Evolutionary conservation across 2,797 vertebrate species (phyloP).

Genomic region (Prunella strophiata): DNA sequence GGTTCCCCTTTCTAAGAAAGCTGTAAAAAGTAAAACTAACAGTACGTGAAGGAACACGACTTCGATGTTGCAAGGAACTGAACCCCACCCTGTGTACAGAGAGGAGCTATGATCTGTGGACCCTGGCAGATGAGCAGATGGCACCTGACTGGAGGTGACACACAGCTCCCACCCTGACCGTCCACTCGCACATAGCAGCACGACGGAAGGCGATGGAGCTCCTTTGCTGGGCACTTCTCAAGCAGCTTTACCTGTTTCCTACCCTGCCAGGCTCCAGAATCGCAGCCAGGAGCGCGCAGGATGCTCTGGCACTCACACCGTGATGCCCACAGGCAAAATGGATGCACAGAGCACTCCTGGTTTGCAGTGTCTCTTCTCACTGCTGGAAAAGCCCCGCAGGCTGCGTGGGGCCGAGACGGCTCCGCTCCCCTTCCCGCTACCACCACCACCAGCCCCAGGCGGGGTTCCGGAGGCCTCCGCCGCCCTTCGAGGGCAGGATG

Average conservation of each 20-base stretch:
- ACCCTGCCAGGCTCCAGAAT: not conserved
- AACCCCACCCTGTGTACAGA: accelerated
- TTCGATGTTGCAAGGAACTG: accelerated
- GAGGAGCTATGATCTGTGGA: accelerated
- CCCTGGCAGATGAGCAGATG: too few relatives aligned
- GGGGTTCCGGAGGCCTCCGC: accelerated
- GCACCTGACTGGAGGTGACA: too few relatives aligned
- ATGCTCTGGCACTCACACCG: accelerated
- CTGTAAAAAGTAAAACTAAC: not conserved
- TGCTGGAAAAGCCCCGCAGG: not conserved
- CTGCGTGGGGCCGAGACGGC: accelerated
- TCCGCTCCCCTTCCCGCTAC: not conserved
- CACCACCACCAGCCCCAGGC: accelerated
- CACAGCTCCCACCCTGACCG: accelerated
- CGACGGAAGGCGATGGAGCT: not conserved
- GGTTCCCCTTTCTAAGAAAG: not conserved
- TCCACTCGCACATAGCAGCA: not conserved
- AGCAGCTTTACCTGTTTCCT: not conserved
- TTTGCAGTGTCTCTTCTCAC: accelerated
- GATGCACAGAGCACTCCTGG: accelerated
- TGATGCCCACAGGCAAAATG: not conserved
- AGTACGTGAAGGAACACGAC: accelerated
- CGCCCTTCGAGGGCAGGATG: not conserved
- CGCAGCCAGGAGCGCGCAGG: accelerated
- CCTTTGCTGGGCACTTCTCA: not conserved